These are phyloP conservation scores for Littorina saxatilis DNA, from an alignment of 1,140 invertebrate species.

Conservation along the genomic window DNA sequence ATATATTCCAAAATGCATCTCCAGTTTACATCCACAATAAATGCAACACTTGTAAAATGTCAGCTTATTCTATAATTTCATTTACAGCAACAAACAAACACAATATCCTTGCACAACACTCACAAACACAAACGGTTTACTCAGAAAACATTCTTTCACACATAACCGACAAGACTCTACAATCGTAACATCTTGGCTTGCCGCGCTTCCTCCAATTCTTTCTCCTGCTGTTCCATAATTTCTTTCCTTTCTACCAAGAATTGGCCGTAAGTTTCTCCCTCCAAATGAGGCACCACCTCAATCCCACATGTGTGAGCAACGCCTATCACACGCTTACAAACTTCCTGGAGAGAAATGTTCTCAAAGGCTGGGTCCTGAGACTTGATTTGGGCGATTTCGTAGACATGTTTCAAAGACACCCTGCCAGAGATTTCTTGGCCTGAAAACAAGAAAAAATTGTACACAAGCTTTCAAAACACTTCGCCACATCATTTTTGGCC, in stretches of 20 bases:
- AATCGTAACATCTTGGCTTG: slow-evolving; percentile 95
- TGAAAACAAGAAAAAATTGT: slow-evolving; percentile 66
- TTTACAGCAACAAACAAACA: too few relatives aligned
- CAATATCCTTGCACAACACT: too few relatives aligned
- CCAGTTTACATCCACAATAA: too few relatives aligned
- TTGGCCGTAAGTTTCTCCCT: slow-evolving; percentile 87
- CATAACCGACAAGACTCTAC: slow-evolving; percentile 10
- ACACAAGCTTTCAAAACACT: background rate
- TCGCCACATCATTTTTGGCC: too few relatives aligned
- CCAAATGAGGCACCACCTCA: slow-evolving; percentile 87
- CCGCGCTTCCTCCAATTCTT: slow-evolving; percentile 88
- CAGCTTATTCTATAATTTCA: too few relatives aligned
- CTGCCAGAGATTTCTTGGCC: slow-evolving; percentile 90
- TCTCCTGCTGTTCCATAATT: slow-evolving; percentile 85
- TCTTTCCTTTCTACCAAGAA: slow-evolving; percentile 88
- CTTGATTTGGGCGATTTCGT: slow-evolving; percentile 99
- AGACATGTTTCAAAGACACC: slow-evolving; percentile 96
- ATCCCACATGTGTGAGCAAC: slow-evolving; percentile 88
- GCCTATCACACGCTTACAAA: slow-evolving; percentile 88
- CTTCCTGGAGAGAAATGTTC: slow-evolving; percentile 82
- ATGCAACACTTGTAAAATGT: too few relatives aligned
- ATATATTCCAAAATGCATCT: too few relatives aligned
- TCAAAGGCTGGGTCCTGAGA: slow-evolving; percentile 87
- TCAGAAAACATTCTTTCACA: too few relatives aligned
- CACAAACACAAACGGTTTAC: too few relatives aligned